Evolutionary conservation across 2,888 invertebrate genomes (phyloP).

Genomic region (Pharmacophagus antenor): DNA sequence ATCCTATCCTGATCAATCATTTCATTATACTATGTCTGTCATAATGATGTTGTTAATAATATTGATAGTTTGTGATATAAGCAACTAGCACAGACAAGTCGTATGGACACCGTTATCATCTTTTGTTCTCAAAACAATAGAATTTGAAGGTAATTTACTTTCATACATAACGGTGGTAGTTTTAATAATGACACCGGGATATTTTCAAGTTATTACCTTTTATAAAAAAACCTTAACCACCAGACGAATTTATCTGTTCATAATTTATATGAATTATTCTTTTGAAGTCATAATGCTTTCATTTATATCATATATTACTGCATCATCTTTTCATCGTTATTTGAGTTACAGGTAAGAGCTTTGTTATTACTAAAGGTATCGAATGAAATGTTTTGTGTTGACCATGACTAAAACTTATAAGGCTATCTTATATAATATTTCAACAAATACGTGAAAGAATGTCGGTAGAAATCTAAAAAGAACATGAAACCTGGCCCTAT

Average conservation of each 20-base stretch:
- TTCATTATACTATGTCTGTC: too few species aligned
- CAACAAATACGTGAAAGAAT: constrained; percentile 43
- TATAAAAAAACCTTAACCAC: not conserved
- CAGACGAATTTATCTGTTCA: not conserved
- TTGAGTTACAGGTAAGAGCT: not conserved
- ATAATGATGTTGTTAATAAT: too few species aligned
- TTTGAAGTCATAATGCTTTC: not conserved
- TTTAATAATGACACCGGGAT: constrained; percentile 7
- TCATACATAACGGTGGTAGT: constrained; percentile 13
- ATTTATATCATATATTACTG: not conserved
- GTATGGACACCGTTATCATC: constrained; percentile 2
- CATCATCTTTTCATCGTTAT: too few species aligned
- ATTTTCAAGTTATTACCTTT: not conserved
- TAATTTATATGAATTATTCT: not conserved
- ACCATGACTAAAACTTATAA: not conserved
- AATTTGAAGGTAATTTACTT: constrained; percentile 23
- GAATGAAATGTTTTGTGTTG: not conserved
- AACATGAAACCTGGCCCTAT: constrained; percentile 2
- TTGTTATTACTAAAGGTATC: not conserved
- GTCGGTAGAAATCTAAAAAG: constrained; percentile 35
- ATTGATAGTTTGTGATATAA: not conserved
- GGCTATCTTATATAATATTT: constrained; percentile 2
- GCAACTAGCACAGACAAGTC: not conserved
- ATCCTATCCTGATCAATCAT: too few species aligned
- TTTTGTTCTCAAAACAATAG: constrained; percentile 20